Evolutionary conservation across 2,888 invertebrate species (phyloP).

Genomic region (Xylocampa areola): DNA sequence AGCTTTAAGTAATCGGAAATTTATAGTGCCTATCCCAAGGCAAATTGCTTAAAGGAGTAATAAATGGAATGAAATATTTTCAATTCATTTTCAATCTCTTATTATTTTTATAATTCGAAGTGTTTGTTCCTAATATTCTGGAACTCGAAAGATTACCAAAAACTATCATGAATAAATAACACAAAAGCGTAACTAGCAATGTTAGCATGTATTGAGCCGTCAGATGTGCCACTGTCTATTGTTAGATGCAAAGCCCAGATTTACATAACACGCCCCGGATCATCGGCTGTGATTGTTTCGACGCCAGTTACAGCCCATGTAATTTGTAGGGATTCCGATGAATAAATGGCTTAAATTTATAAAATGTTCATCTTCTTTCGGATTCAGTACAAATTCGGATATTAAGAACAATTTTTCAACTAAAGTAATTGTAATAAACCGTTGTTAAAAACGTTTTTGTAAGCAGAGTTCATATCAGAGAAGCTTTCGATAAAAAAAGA

Average conservation of each 20-base stretch:
- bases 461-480: slow-evolving; percentile 11
- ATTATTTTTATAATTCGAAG: slow-evolving; percentile 7
- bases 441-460: slow-evolving; percentile 7
- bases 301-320: slow-evolving; percentile 82
- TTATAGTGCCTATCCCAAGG: slow-evolving; percentile 34
- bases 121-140: slow-evolving; percentile 22
- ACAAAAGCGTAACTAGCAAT: slow-evolving; percentile 66
- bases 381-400: slow-evolving; percentile 25
- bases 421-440: slow-evolving; percentile 20
- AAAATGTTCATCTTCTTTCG: slow-evolving; percentile 60
- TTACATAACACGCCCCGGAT: slow-evolving; percentile 86
- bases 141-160: slow-evolving; percentile 57
- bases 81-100: slow-evolving; percentile 20
- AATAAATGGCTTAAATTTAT: slow-evolving; percentile 78
- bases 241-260: slow-evolving; percentile 83
- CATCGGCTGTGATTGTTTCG: slow-evolving; percentile 86
- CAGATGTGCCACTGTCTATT: slow-evolving; percentile 78
- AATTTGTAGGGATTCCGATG: slow-evolving; percentile 84
- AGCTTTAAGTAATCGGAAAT: slow-evolving; percentile 47
- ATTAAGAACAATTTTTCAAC: slow-evolving; percentile 30
- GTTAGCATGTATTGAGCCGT: slow-evolving; percentile 66
- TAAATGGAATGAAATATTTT: slow-evolving; percentile 24
- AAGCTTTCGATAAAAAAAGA: slow-evolving; percentile 39
- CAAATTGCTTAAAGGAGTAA: slow-evolving; percentile 35
- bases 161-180: slow-evolving; percentile 67